These are phyloP conservation scores for Orthonyx spaldingii DNA, from an alignment of 2,113 vertebrate species.

Conservation along the genomic window DNA sequence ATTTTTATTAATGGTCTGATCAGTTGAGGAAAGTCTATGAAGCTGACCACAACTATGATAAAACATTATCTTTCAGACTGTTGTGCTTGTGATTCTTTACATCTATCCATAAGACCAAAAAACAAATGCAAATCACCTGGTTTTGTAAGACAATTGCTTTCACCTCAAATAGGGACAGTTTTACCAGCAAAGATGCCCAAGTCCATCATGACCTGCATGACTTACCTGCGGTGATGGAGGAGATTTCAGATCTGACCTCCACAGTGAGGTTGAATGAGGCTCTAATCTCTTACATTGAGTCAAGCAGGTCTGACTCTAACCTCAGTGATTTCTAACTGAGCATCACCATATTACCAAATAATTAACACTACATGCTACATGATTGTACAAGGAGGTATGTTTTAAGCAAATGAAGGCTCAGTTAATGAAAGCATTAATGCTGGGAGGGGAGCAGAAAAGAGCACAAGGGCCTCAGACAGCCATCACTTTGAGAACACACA, in stretches of 20 bases:
- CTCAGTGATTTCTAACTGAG: neutral
- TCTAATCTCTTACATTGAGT: neutral
- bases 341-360: neutral
- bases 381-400: neutral
- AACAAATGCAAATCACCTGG: neutral
- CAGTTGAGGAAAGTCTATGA: neutral
- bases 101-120: neutral
- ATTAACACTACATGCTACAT: neutral
- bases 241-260: neutral
- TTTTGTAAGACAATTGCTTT: neutral
- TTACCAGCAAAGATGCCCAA: neutral
- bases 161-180: neutral
- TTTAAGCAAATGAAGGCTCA: neutral
- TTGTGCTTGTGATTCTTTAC: neutral
- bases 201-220: neutral
- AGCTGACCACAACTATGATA: neutral
- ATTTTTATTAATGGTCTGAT: neutral
- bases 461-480: neutral
- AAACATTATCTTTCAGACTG: neutral
- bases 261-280: neutral
- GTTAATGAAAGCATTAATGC: neutral
- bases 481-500: neutral
- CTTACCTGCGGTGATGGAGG: neutral
- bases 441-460: neutral
- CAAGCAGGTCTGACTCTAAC: neutral